Conservation (phyloP, 2,113 vertebrate genomes). For the Seriola dumerili region DNA sequence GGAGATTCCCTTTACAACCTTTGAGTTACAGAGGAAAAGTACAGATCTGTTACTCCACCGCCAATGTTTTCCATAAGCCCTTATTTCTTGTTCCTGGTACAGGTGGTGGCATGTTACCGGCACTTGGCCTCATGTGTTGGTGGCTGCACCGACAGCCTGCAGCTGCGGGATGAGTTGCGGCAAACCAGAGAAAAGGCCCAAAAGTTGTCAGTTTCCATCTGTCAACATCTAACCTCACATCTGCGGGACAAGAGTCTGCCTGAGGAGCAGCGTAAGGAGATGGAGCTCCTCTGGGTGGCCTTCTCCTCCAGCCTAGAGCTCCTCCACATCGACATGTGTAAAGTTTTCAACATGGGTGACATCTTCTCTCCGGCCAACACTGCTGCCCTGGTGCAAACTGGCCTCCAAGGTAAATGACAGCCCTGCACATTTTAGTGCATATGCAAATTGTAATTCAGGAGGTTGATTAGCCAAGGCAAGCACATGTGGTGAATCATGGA, state of each 20-base stretch:
- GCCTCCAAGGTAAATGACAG: constrained; percentile 81
- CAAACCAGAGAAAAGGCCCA: constrained; percentile 84
- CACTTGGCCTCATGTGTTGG: constrained; percentile 86
- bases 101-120: constrained; percentile 88
- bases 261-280: constrained; percentile 77
- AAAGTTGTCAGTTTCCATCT: constrained; percentile 70
- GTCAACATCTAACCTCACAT: constrained; percentile 78
- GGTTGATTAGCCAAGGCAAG: not conserved
- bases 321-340: constrained; percentile 87
- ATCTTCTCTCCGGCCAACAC: constrained; percentile 75
- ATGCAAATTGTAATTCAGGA: not conserved
- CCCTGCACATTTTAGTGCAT: not conserved
- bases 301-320: constrained; percentile 88
- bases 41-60: not conserved
- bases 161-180: constrained; percentile 83
- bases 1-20: not conserved
- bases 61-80: not conserved
- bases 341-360: constrained; percentile 81
- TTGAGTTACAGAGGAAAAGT: not conserved
- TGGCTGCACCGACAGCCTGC: constrained; percentile 80
- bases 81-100: not conserved
- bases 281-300: constrained; percentile 87
- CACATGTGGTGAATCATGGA: too few relatives aligned
- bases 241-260: constrained; percentile 84
- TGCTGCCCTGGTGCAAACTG: constrained; percentile 81